These are phyloP conservation scores for Notothenia coriiceps DNA, from an alignment of 2,113 vertebrate species.

Conservation along the genomic window DNA sequence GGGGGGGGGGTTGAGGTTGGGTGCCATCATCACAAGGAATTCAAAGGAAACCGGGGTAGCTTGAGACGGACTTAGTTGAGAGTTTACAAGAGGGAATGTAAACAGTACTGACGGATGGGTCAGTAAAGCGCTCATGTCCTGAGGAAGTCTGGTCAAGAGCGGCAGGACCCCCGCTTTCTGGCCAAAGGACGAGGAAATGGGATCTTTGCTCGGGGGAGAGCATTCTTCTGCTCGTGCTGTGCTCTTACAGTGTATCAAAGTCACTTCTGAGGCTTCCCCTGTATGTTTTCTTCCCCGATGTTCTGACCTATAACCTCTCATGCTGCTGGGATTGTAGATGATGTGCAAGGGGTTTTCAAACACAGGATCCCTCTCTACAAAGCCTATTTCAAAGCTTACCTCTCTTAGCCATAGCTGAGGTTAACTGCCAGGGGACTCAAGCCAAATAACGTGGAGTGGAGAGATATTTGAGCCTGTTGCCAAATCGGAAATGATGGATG, in stretches of 20 bases:
- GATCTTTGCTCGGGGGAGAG: slow-evolving; percentile 52
- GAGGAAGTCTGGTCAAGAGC: slow-evolving; percentile 69
- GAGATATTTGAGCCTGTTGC: slow-evolving; percentile 34
- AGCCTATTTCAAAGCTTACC: slow-evolving; percentile 47
- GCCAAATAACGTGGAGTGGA: slow-evolving; percentile 33
- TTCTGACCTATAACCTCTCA: slow-evolving; percentile 55
- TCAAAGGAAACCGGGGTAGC: slow-evolving; percentile 60
- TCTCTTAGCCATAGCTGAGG: slow-evolving; percentile 32
- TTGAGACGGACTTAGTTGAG: slow-evolving; percentile 32
- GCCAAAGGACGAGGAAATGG: slow-evolving; percentile 63
- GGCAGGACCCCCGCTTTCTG: slow-evolving; percentile 62
- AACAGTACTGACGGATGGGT: slow-evolving; percentile 73
- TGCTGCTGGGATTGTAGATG: slow-evolving; percentile 51
- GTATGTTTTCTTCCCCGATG: slow-evolving; percentile 34
- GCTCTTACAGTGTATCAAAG: slow-evolving; percentile 69
- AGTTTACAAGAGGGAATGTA: slow-evolving; percentile 75
- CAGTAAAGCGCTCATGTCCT: slow-evolving; percentile 66
- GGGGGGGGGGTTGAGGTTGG: slow-evolving; percentile 46
- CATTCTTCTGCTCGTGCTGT: slow-evolving; percentile 64
- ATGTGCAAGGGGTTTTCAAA: slow-evolving; percentile 59
- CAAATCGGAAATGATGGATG: slow-evolving; percentile 55
- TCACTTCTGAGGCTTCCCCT: slow-evolving; percentile 54
- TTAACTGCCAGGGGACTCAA: slow-evolving; percentile 34
- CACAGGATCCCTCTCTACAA: slow-evolving; percentile 37
- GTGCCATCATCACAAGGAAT: slow-evolving; percentile 64